Conservation (phyloP, 2,888 invertebrate species). For the Choreutis nemorana region DNA sequence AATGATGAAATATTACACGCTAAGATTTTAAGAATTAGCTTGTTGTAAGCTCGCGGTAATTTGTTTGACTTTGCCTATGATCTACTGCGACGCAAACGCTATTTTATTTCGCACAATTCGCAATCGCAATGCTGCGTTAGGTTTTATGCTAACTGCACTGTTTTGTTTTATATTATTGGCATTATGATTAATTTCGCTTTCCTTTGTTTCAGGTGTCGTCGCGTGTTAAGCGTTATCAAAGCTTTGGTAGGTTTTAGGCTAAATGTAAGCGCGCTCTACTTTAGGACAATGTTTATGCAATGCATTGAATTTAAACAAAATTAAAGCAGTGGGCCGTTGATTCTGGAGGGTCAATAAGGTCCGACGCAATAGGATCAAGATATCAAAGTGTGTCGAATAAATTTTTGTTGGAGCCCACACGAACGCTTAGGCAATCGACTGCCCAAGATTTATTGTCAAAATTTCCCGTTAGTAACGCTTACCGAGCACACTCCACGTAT, state of each 20-base stretch:
- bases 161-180: conserved; percentile 49
- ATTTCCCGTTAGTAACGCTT: conserved; percentile 66
- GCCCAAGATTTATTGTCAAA: conserved; percentile 62
- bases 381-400: conserved; percentile 57
- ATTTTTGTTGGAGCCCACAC: conserved; percentile 58
- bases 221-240: conserved; percentile 38
- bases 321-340: not conserved
- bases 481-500: conserved; percentile 63
- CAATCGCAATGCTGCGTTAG: not conserved
- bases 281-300: too few species aligned
- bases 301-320: too few species aligned
- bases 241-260: conserved; percentile 49
- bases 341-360: conserved; percentile 18
- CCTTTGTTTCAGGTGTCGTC: conserved; percentile 66
- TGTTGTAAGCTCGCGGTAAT: not conserved
- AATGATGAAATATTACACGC: conserved; percentile 30
- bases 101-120: not conserved
- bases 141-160: conserved; percentile 19
- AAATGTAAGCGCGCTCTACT: too few species aligned
- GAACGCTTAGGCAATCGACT: conserved; percentile 65
- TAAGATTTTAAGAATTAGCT: too few species aligned
- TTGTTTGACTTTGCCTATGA: not conserved
- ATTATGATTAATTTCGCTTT: conserved; percentile 66
- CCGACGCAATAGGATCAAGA: conserved; percentile 51
- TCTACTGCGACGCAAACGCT: not conserved